Evolutionary conservation across 2,113 vertebrate species (phyloP).

Genomic region (Lucifuga dentata): DNA sequence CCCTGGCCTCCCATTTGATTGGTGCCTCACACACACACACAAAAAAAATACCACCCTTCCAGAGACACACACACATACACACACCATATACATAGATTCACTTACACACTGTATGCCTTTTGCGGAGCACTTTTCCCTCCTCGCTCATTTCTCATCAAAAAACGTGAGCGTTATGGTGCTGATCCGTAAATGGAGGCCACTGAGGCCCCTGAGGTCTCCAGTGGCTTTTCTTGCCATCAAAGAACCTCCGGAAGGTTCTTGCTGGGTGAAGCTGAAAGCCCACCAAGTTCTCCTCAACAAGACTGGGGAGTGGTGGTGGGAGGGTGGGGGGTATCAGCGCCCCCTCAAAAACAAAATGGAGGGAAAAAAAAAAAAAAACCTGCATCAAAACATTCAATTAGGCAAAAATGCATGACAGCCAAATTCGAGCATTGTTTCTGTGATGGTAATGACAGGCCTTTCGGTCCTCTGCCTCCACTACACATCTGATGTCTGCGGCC

Average conservation of each 20-base stretch:
- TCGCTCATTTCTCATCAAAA: conserved; percentile 67
- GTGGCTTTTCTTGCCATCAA: conserved; percentile 79
- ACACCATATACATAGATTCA: conserved; percentile 44
- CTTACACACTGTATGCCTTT: conserved; percentile 61
- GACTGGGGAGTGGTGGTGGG: conserved; percentile 41
- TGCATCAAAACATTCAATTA: conserved; percentile 84
- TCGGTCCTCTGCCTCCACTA: conserved; percentile 61
- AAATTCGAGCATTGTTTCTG: conserved; percentile 81
- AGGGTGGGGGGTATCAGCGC: conserved; percentile 58
- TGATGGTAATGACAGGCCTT: conserved; percentile 78
- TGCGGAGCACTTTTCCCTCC: conserved; percentile 61
- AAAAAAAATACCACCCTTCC: conserved; percentile 55
- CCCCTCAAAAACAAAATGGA: conserved; percentile 66
- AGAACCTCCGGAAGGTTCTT: conserved; percentile 82
- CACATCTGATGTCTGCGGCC: conserved; percentile 73
- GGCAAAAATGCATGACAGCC: conserved; percentile 84
- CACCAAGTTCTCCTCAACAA: conserved; percentile 72
- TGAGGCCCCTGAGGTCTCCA: conserved; percentile 74
- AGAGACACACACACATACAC: conserved; percentile 39
- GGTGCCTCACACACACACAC: conserved; percentile 61
- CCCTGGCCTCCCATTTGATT: conserved; percentile 72
- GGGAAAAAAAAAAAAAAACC: conserved; percentile 41
- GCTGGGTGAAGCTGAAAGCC: conserved; percentile 80
- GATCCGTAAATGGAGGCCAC: conserved; percentile 73
- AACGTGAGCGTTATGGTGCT: conserved; percentile 65